These are phyloP conservation scores for Leptocoma aspasia DNA, from an alignment of 2,113 vertebrate genomes.

Conservation along the genomic window DNA sequence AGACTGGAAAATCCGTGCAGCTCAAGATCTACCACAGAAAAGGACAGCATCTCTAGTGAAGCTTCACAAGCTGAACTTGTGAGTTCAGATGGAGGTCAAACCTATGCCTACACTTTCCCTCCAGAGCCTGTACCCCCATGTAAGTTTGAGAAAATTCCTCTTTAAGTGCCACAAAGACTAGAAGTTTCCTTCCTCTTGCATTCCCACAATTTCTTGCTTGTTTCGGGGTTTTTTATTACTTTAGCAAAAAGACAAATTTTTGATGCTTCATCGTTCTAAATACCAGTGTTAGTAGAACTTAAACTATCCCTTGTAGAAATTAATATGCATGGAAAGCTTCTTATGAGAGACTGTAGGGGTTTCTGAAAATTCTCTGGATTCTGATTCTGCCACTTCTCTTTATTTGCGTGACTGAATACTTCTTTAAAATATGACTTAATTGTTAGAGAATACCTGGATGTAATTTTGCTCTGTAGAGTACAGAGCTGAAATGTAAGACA, in stretches of 20 bases:
- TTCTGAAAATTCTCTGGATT: neutral
- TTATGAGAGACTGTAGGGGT: neutral
- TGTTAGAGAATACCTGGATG: neutral
- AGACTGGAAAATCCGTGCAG: neutral
- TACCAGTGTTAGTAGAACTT: neutral
- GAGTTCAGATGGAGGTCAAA: neutral
- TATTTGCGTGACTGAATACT: neutral
- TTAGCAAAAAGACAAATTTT: neutral
- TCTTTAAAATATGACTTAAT: neutral
- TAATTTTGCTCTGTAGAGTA: neutral
- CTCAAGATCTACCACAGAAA: neutral
- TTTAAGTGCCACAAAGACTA: neutral
- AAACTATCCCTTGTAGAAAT: neutral
- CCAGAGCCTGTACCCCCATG: neutral
- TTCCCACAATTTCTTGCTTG: neutral
- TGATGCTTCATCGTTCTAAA: neutral
- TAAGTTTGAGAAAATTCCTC: neutral
- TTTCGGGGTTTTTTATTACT: neutral
- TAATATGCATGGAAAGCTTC: neutral
- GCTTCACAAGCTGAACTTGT: neutral
- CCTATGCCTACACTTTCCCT: neutral
- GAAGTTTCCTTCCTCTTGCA: neutral
- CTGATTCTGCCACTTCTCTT: neutral
- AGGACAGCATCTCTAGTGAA: neutral
- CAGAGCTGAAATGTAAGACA: neutral